These are phyloP conservation scores for Synergus itoensis DNA, from an alignment of 2,888 invertebrate species.

Conservation along the genomic window DNA sequence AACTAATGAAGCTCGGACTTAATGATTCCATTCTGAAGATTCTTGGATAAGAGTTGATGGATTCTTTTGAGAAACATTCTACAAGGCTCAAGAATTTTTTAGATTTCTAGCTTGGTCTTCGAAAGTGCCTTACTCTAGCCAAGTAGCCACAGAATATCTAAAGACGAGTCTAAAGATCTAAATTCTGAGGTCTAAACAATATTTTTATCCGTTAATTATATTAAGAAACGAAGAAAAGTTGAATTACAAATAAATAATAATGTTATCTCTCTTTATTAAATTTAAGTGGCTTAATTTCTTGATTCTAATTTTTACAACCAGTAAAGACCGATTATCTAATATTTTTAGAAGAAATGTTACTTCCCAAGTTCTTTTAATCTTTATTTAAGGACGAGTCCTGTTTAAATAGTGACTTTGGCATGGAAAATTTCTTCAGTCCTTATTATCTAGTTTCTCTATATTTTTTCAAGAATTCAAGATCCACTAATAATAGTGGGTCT, in stretches of 20 bases:
- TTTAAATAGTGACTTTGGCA: not conserved
- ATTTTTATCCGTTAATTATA: not conserved
- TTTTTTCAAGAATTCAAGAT: conserved; percentile 14
- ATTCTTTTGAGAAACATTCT: conserved; percentile 26
- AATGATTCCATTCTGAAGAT: conserved; percentile 67
- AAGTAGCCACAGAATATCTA: no score
- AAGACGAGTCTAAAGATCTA: not conserved
- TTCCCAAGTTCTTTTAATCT: not conserved
- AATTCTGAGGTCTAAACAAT: not conserved
- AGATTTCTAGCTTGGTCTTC: not conserved
- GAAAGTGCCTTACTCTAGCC: not conserved
- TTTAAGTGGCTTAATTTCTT: no score
- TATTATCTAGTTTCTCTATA: not conserved
- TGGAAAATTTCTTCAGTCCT: not conserved
- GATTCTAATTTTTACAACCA: no score
- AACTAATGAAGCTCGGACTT: conserved; percentile 71
- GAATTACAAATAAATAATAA: not conserved
- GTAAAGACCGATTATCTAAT: not conserved
- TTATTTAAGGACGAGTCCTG: not conserved
- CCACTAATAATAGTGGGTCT: conserved; percentile 1
- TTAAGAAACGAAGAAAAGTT: not conserved
- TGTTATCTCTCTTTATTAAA: no score
- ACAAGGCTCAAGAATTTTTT: not conserved
- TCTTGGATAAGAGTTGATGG: conserved; percentile 22
- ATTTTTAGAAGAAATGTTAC: not conserved